Evolutionary conservation across 2,797 vertebrate species (phyloP).

Genomic region (Phrynocephalus vlangalii): DNA sequence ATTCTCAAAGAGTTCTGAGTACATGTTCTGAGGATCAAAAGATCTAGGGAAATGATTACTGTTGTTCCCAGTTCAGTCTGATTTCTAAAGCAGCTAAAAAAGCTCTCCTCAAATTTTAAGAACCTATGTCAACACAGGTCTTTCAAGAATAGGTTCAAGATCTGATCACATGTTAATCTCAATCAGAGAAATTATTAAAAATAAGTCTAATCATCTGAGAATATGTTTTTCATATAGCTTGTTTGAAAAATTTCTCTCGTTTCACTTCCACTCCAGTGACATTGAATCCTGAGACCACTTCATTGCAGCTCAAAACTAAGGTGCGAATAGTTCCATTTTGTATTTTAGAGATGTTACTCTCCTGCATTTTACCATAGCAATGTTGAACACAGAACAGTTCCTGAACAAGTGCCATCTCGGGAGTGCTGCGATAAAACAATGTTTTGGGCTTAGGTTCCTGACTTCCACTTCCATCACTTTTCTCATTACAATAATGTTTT

Average conservation of each 20-base stretch:
- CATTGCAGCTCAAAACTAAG: background rate
- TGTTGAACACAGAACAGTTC: background rate
- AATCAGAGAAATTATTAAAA: background rate
- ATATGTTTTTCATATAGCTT: background rate
- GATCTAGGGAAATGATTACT: constrained; percentile 38
- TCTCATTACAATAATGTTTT: background rate
- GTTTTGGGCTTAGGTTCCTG: background rate
- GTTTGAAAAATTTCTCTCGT: rapidly evolving
- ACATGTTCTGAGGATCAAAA: constrained; percentile 45
- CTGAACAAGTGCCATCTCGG: too few species aligned
- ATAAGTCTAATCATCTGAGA: rapidly evolving
- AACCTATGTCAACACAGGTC: background rate
- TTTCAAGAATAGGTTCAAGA: constrained; percentile 22
- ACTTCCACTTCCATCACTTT: background rate
- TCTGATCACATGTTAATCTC: constrained; percentile 12
- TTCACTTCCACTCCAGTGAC: background rate
- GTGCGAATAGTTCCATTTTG: background rate
- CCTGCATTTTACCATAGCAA: background rate
- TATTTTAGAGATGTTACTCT: background rate
- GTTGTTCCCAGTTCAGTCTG: background rate
- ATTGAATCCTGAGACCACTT: background rate
- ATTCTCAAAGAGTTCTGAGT: constrained; percentile 49
- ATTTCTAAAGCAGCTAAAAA: constrained; percentile 1
- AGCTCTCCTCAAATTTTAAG: background rate
- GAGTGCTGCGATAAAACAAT: background rate